Conservation (phyloP, 1,140 invertebrate species). For the Proales similis region DNA sequence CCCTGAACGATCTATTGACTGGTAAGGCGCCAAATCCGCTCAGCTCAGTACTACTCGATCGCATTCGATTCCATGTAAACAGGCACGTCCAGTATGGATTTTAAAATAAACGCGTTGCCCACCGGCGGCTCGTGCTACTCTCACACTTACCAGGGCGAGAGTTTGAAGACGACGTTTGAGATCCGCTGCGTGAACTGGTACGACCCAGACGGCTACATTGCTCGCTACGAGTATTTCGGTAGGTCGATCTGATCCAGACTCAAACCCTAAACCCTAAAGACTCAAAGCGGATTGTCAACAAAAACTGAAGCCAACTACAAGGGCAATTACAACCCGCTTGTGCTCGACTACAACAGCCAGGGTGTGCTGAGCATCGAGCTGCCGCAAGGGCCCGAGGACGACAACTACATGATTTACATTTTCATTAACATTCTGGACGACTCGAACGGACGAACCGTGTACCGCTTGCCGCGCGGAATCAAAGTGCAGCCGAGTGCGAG, state of each 20-base stretch:
- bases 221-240: slow-evolving; percentile 19
- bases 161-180: not conserved
- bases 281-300: not conserved
- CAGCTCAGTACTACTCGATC: too few relatives aligned
- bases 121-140: not conserved
- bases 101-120: slow-evolving; percentile 1
- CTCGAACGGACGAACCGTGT: slow-evolving; percentile 11
- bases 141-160: not conserved
- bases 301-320: not conserved
- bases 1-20: too few relatives aligned
- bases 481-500: not conserved
- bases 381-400: slow-evolving; percentile 1
- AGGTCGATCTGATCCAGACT: too few relatives aligned
- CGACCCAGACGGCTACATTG: slow-evolving; percentile 8
- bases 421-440: slow-evolving; percentile 32
- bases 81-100: not conserved
- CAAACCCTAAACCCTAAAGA: not conserved
- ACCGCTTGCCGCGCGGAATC: not conserved
- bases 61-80: too few relatives aligned
- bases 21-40: too few relatives aligned
- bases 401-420: slow-evolving; percentile 1
- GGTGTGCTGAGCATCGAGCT: not conserved
- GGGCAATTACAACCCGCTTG: slow-evolving; percentile 2
- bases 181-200: not conserved
- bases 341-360: not conserved